A percentile compares a stretch with the other conserved stretches of the same genome.
phyloP scores from a whole-genome alignment of 2,113 vertebrate genomes.

The Centrocercus urophasianus region DNA sequence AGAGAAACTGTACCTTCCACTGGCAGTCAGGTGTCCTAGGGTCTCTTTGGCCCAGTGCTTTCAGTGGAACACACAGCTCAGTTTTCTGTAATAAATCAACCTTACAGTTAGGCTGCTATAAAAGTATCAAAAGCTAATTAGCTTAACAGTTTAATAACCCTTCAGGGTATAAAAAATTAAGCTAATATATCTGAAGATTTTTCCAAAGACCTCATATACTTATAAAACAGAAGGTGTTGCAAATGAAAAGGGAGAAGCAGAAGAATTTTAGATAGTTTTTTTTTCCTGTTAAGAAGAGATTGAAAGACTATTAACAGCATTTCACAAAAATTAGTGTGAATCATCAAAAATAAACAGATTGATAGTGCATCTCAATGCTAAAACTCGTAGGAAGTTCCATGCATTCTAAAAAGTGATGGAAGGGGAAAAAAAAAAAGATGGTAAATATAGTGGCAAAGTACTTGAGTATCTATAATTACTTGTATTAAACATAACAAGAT shows the following conservation, averaged over 20 bases:
- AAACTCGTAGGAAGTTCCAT: neutral
- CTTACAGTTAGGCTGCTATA: conserved; percentile 12
- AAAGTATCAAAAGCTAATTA: neutral
- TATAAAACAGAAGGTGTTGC: neutral
- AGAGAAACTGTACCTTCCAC: conserved; percentile 53
- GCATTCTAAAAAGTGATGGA: neutral
- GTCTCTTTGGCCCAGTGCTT: neutral
- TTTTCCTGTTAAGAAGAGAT: neutral
- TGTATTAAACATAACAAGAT: neutral
- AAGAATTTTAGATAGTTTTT: neutral
- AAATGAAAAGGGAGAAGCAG: neutral
- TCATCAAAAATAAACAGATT: neutral
- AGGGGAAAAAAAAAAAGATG: neutral
- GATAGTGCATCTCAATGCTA: neutral
- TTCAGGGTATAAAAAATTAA: neutral
- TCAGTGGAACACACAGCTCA: neutral
- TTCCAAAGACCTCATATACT: neutral
- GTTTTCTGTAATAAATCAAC: neutral
- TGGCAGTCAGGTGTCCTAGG: neutral
- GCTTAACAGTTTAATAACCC: neutral
- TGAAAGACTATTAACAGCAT: neutral
- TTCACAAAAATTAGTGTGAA: neutral
- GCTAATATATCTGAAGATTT: neutral
- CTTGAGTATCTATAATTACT: neutral
- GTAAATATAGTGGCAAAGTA: neutral